A percentile compares a stretch with the other conserved stretches of the same genome.
phyloP scores from a whole-genome alignment of 2,797 vertebrate species.

The Apogon hyalosoma region DNA sequence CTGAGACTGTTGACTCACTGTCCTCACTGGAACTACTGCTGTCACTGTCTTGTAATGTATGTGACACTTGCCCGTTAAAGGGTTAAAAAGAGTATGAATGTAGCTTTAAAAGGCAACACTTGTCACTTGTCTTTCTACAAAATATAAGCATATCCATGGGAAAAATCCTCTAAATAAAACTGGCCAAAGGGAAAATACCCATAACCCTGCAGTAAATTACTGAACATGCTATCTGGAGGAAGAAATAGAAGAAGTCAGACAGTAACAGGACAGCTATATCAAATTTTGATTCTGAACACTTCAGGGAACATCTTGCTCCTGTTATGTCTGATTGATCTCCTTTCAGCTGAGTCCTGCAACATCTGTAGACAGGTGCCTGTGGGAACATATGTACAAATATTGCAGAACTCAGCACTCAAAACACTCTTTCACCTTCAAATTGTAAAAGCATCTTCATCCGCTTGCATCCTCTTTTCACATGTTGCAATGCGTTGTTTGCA shows the following conservation, averaged over 20 bases:
- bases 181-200: not conserved
- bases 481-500: not conserved
- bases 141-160: too few relatives aligned
- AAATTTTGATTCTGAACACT: not conserved
- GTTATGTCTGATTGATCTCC: constrained; percentile 3
- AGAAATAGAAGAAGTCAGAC: not conserved
- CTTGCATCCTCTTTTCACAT: not conserved
- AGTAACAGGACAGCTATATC: not conserved
- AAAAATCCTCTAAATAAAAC: too few relatives aligned
- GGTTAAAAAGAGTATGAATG: too few relatives aligned
- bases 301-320: not conserved
- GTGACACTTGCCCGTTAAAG: too few relatives aligned
- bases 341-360: not conserved
- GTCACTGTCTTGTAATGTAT: too few relatives aligned
- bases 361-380: not conserved
- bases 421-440: too few relatives aligned
- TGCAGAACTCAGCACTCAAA: not conserved
- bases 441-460: too few relatives aligned
- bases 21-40: too few relatives aligned
- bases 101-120: too few relatives aligned
- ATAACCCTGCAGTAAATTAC: not conserved
- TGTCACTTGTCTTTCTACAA: too few relatives aligned
- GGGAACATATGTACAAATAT: not conserved
- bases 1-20: too few relatives aligned
- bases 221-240: not conserved